Percentiles rank a stretch among this genome's conserved stretches.
These are phyloP conservation scores for Xestia c-nigrum DNA, from an alignment of 2,888 invertebrate genomes.

Conservation along the genomic window DNA sequence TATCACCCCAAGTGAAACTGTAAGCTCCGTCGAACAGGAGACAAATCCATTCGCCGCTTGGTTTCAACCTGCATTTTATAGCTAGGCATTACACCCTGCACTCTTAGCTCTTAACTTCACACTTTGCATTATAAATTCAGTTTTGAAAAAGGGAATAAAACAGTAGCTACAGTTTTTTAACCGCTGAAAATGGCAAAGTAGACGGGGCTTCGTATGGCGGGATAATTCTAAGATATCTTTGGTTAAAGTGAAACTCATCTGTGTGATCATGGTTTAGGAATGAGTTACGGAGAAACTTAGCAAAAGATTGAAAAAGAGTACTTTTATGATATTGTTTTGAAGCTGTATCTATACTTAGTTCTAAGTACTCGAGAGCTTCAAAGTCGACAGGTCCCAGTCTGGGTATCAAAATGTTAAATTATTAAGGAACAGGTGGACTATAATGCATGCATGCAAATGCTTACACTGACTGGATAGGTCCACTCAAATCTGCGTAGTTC, in stretches of 20 bases:
- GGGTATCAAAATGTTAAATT: too few species aligned
- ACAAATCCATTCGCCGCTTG: constrained; percentile 45
- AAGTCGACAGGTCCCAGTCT: not conserved
- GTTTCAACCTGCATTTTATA: constrained; percentile 63
- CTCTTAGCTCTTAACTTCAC: constrained; percentile 58
- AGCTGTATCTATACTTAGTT: not conserved
- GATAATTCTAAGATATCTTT: constrained; percentile 19
- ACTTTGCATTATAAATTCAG: constrained; percentile 64
- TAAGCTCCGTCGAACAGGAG: constrained; percentile 47
- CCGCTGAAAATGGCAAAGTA: constrained; percentile 39
- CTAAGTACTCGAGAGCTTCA: not conserved
- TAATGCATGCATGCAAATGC: too few species aligned
- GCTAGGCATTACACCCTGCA: constrained; percentile 57
- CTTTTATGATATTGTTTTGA: not conserved
- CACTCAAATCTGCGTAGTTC: too few species aligned
- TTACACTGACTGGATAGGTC: too few species aligned
- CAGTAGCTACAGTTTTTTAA: constrained; percentile 54
- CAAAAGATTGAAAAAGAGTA: not conserved
- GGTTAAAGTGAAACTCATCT: not conserved
- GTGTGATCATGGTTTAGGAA: not conserved
- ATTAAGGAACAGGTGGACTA: too few species aligned
- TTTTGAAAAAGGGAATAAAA: constrained; percentile 59
- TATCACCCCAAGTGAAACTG: constrained; percentile 29
- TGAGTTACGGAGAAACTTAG: not conserved
- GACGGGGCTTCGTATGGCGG: constrained; percentile 14